These are phyloP conservation scores for Argopecten irradians DNA, from an alignment of 1,140 invertebrate genomes.

Conservation along the genomic window DNA sequence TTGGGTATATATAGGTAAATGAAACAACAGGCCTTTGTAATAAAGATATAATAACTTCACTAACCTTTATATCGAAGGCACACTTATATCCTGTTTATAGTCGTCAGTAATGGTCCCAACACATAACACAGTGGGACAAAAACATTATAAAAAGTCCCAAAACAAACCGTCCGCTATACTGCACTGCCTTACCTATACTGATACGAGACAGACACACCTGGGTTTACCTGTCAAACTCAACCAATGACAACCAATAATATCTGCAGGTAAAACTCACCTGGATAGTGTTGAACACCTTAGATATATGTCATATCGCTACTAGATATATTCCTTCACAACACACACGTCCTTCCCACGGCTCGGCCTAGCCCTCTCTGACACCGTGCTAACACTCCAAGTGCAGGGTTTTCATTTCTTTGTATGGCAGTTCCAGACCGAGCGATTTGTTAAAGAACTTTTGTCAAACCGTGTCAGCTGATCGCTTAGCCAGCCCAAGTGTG, in stretches of 20 bases:
- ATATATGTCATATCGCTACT: neutral
- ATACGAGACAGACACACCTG: neutral
- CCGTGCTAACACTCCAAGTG: neutral
- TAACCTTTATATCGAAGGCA: neutral
- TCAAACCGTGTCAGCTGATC: slow-evolving; percentile 20
- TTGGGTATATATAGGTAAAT: neutral
- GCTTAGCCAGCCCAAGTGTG: slow-evolving; percentile 4
- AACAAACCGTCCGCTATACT: neutral
- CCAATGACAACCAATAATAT: slow-evolving; percentile 7
- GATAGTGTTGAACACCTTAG: neutral
- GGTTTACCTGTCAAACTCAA: neutral
- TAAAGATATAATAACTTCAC: neutral
- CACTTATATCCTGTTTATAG: neutral
- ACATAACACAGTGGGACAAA: neutral
- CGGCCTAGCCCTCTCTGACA: neutral
- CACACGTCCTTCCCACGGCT: slow-evolving; percentile 13
- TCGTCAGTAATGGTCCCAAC: neutral
- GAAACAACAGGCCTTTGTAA: neutral
- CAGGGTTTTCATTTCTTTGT: slow-evolving; percentile 17
- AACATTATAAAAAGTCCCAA: neutral
- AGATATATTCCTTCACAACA: slow-evolving; percentile 2
- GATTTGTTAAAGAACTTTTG: slow-evolving; percentile 23
- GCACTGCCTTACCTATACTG: neutral
- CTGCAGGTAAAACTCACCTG: neutral
- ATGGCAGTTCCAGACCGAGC: neutral